Evolutionary conservation across 2,797 vertebrate genomes (phyloP), one percentile per base, ranked within the genome.

Genomic region (Gobionotothen gibberifrons): DNA sequence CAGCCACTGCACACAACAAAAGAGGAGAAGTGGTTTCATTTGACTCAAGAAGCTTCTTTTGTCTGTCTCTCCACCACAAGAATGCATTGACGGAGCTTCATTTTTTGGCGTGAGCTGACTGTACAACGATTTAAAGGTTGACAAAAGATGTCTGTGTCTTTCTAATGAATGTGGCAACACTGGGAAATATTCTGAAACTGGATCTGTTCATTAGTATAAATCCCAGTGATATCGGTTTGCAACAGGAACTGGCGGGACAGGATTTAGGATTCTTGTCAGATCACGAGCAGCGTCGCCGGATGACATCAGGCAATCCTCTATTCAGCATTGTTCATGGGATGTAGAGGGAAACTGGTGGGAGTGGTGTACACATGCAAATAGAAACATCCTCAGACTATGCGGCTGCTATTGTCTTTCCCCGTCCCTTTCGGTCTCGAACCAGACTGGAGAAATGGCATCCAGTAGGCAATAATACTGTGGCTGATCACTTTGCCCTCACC

Each of bases 281-380:
- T 89, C 84, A 82, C 84, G 78, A 76, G 81, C 84, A 77, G 81
- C 55, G 19, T 62, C 44, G 76, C 66, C 40, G 70, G 85, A 88
- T 90, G 91, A 92, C 89, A 91, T 88, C 90, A 91, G 78, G 73
- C 86, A 54, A 65, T 76, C 76, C 77, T 92, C 85, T 83, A 91
- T 90, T 85, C 69, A 82, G 75, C 75, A 93, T 91, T 94, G 92
- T 92, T 89, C 78, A 68, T 49, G 16, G 44, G 74, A 75, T 78
- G 47, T 61, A 73, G 57, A 72, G 66, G 66, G 79, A 61, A 75
- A 79, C 77, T 74, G 71, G 65, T 66, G 79, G 85, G 84, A 71
- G 81, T 57, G 83, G 71, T 63, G 54, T 64, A 53, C 26, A 53
- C 69, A 78, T 87, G 79, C 86, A 87, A 83, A 87, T 67, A 85